phyloP scores from a whole-genome alignment of 2,797 vertebrate species.

The Esox masquinongy region DNA sequence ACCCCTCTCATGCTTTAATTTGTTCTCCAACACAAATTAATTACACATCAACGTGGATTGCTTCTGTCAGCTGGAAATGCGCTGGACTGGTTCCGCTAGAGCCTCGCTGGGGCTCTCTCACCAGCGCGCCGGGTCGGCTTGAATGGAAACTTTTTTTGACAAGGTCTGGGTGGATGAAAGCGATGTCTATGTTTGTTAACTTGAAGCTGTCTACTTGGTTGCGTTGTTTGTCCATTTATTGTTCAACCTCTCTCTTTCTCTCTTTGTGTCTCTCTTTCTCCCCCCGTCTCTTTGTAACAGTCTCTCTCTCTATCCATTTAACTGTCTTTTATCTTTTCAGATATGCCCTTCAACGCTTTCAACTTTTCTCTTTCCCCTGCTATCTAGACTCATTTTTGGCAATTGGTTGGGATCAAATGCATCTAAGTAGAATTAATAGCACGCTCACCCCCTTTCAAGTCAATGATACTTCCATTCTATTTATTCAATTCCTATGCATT shows the following conservation, averaged over 20 bases:
- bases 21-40: conserved; percentile 55
- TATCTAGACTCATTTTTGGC: not conserved
- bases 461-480: too few relatives aligned
- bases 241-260: conserved; percentile 6
- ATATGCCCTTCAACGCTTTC: conserved; percentile 60
- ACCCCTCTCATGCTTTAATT: conserved; percentile 40
- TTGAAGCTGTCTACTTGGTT: conserved; percentile 40
- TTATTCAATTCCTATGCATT: too few relatives aligned
- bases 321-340: conserved; percentile 28
- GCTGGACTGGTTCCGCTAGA: conserved; percentile 18
- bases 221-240: conserved; percentile 44
- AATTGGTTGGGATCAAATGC: too few relatives aligned
- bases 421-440: too few relatives aligned
- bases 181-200: conserved; percentile 37
- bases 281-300: not conserved
- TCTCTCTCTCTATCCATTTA: conserved; percentile 10
- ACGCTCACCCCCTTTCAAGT: too few relatives aligned
- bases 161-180: conserved; percentile 40
- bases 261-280: not conserved
- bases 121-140: conserved; percentile 22
- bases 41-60: conserved; percentile 49
- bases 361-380: conserved; percentile 35
- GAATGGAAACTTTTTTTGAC: conserved; percentile 38
- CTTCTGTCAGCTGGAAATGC: conserved; percentile 22
- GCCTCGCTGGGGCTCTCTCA: not conserved